These are phyloP conservation scores for Agonopterix subpropinquella DNA, from an alignment of 2,888 invertebrate species.

Conservation along the genomic window DNA sequence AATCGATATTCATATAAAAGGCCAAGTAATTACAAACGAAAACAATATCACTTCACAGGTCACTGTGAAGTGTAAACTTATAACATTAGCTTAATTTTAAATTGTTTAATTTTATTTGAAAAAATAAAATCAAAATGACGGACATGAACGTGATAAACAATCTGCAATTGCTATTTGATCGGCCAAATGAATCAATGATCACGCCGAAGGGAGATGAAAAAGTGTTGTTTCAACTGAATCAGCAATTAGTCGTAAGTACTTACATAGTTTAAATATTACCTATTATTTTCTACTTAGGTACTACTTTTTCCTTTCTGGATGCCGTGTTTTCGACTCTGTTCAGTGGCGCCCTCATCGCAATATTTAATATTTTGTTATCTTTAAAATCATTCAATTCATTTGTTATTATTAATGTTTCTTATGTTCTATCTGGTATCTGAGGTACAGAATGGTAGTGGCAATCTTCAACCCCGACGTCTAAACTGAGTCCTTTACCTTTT, in stretches of 20 bases:
- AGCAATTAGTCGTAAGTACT: constrained; percentile 76
- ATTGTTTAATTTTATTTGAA: constrained; percentile 7
- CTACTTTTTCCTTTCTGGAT: too few relatives aligned
- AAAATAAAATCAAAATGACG: constrained; percentile 31
- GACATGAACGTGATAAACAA: constrained; percentile 23
- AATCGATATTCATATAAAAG: not conserved
- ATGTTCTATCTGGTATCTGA: too few relatives aligned
- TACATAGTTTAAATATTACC: too few relatives aligned
- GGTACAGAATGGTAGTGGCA: too few relatives aligned
- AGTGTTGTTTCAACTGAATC: constrained; percentile 77
- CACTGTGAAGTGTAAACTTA: constrained; percentile 49
- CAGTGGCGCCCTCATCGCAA: too few relatives aligned
- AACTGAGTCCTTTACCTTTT: too few relatives aligned
- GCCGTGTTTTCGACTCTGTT: too few relatives aligned
- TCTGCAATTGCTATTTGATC: constrained; percentile 71
- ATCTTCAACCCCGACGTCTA: too few relatives aligned
- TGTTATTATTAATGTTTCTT: too few relatives aligned
- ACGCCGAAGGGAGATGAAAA: constrained; percentile 77
- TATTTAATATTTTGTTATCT: too few relatives aligned
- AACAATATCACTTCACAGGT: constrained; percentile 52
- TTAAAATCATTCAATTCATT: too few relatives aligned
- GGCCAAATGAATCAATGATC: constrained; percentile 77
- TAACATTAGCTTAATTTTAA: not conserved
- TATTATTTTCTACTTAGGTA: too few relatives aligned
- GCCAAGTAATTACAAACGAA: not conserved